Evolutionary conservation across 1,140 invertebrate genomes (phyloP), one percentile per base, ranked within the genome.

Genomic region (Pomacea maculata): DNA sequence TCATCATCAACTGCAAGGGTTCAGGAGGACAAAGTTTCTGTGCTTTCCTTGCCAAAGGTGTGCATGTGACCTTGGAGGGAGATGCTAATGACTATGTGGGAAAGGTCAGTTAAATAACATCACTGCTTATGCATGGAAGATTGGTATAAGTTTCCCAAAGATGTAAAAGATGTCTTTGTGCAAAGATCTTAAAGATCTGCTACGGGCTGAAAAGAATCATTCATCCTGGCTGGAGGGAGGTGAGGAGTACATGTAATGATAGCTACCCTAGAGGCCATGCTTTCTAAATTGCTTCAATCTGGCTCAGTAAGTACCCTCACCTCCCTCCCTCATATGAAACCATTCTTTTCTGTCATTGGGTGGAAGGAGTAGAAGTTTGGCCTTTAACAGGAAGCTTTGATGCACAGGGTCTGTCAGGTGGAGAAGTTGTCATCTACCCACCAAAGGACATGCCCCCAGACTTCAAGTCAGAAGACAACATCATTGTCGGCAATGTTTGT

Each of bases 11-110:
- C 74, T 91, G 99, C 61, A 95, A 92, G 82, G 98, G 98, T 14
- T 98, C 97, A n/a, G 98, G 98, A 54, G 98, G 98, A 57, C 98
- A 99, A 92, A 99, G 97, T 89, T 99, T 99, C 92, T 97, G 98
- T 91, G 98, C 98, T n/a, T 99, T 99, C 92, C 92, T 99, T 82
- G 95, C 96, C 0, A 95, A 95, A 82, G 98, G 98, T 57, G 94
- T 99, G 80, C 95, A 95, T 83, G 95, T 99, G 3, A 96, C 94
- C 17, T 93, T 99, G 8, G 97, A 98, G 92, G 98, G 98, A 76
- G 98, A 99, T 93, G 96, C 98, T 73, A 99, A 99, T 92, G 98
- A 99, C 92, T 99, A 99, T 92, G 98, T 99, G 81, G 98, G 97
- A 92, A 95, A 95, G 91, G 94, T 94, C 80, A 78, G 79, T 25